Percentiles rank a stretch among this genome's conserved stretches.
These are phyloP conservation scores for Chaunax sp. DNA, from an alignment of 2,797 vertebrate species.

Conservation along the genomic window DNA sequence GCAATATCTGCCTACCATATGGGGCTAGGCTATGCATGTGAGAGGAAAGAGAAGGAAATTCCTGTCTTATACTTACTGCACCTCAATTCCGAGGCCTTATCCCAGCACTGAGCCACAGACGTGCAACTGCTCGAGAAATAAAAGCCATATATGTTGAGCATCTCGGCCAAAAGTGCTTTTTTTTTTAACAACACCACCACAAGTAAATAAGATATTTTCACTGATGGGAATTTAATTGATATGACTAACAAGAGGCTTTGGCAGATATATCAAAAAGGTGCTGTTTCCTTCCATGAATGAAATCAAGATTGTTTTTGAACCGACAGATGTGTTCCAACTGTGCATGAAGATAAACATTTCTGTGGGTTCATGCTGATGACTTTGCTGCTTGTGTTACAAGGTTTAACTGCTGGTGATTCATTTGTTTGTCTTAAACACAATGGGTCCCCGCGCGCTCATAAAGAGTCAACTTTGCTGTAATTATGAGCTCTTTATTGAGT, in stretches of 20 bases:
- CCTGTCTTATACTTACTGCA: constrained; percentile 78
- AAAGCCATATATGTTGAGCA: constrained; percentile 47
- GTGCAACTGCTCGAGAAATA: constrained; percentile 56
- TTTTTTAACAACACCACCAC: neutral
- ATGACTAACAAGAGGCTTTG: constrained; percentile 52
- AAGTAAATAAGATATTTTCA: constrained; percentile 54
- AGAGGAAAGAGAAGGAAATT: constrained; percentile 80
- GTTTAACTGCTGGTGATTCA: constrained; percentile 60
- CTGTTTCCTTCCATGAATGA: constrained; percentile 57
- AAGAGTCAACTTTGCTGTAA: constrained; percentile 50
- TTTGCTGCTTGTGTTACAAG: constrained; percentile 61
- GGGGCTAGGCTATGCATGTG: constrained; percentile 77
- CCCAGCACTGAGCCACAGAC: constrained; percentile 53
- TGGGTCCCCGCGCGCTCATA: constrained; percentile 48
- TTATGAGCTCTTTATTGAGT: constrained; percentile 73
- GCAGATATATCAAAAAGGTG: constrained; percentile 38
- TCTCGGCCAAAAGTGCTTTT: constrained; percentile 6
- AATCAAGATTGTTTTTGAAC: constrained; percentile 56
- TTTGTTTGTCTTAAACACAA: constrained; percentile 66
- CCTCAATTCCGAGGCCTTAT: constrained; percentile 63
- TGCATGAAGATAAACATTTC: constrained; percentile 71
- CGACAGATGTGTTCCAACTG: constrained; percentile 69
- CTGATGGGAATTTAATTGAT: constrained; percentile 64
- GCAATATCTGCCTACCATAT: constrained; percentile 88
- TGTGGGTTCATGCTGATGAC: constrained; percentile 50